Evolutionary conservation across 2,888 invertebrate species (phyloP).

Genomic region (Dasysyrphus albostriatus): DNA sequence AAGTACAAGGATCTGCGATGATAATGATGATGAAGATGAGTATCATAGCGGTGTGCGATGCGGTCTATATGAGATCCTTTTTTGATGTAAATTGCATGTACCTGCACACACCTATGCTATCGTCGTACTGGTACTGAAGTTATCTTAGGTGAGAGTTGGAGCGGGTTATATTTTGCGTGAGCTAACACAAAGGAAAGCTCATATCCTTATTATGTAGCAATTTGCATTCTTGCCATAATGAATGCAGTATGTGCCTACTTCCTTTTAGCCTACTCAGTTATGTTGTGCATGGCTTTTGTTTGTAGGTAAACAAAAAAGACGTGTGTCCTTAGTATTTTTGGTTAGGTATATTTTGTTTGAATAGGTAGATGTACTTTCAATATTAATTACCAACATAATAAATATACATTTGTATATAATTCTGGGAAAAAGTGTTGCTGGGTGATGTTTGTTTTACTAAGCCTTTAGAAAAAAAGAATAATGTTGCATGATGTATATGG

Average conservation of each 20-base stretch:
- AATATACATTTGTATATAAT: neutral
- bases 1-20: constrained; percentile 71
- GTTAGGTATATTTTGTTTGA: constrained; percentile 18
- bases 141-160: constrained; percentile 13
- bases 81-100: constrained; percentile 63
- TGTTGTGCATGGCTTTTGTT: neutral
- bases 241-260: constrained; percentile 38
- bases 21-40: constrained; percentile 71
- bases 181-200: constrained; percentile 60
- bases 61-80: constrained; percentile 33
- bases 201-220: constrained; percentile 58
- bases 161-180: constrained; percentile 38
- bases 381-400: neutral
- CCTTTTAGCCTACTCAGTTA: constrained; percentile 17
- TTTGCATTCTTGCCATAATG: constrained; percentile 65
- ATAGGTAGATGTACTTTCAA: constrained; percentile 1
- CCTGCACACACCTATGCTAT: neutral
- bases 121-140: constrained; percentile 9
- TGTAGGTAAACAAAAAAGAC: neutral
- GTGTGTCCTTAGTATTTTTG: constrained; percentile 12
- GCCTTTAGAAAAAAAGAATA: too few species aligned
- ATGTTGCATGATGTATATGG: too few species aligned
- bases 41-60: constrained; percentile 30
- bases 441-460: too few species aligned
- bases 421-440: constrained; percentile 2